Evolutionary conservation across 2,888 invertebrate genomes (phyloP).

Genomic region (Plebejus melissa): DNA sequence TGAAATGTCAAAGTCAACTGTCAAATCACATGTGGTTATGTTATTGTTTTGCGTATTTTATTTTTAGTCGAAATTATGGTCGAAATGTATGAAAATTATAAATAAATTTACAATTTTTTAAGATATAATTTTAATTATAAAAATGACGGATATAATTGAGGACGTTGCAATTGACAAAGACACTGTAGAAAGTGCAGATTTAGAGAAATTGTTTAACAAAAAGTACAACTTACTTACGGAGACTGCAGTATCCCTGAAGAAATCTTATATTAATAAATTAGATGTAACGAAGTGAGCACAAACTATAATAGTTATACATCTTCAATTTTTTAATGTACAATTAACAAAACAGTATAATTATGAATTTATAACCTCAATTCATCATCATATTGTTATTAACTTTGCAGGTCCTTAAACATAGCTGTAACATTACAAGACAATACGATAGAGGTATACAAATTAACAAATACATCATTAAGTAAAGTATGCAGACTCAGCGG

Average conservation of each 20-base stretch:
- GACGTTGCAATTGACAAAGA: slow-evolving; percentile 61
- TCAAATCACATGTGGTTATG: slow-evolving; percentile 11
- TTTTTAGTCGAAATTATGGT: neutral
- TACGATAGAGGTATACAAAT: slow-evolving; percentile 61
- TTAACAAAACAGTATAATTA: neutral
- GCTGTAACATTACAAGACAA: slow-evolving; percentile 58
- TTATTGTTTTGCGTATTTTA: neutral
- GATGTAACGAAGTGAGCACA: slow-evolving; percentile 76
- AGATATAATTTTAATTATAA: slow-evolving; percentile 28
- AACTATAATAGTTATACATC: neutral
- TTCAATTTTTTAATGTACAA: neutral
- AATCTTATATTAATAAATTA: slow-evolving; percentile 81
- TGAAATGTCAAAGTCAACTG: neutral
- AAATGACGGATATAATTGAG: slow-evolving; percentile 65
- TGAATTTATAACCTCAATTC: neutral
- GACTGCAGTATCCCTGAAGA: slow-evolving; percentile 71
- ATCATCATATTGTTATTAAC: neutral
- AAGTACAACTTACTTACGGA: slow-evolving; percentile 65
- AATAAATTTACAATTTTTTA: neutral
- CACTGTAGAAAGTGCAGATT: slow-evolving; percentile 48
- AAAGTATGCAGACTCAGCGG: slow-evolving; percentile 64
- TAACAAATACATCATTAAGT: slow-evolving; percentile 51
- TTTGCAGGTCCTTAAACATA: slow-evolving; percentile 57
- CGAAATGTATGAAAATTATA: slow-evolving; percentile 20
- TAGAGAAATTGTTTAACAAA: slow-evolving; percentile 56